Percentiles rank a stretch among this genome's conserved stretches.
phyloP scores from a whole-genome alignment of 1,140 invertebrate genomes.

The Lordiphosa mommai region DNA sequence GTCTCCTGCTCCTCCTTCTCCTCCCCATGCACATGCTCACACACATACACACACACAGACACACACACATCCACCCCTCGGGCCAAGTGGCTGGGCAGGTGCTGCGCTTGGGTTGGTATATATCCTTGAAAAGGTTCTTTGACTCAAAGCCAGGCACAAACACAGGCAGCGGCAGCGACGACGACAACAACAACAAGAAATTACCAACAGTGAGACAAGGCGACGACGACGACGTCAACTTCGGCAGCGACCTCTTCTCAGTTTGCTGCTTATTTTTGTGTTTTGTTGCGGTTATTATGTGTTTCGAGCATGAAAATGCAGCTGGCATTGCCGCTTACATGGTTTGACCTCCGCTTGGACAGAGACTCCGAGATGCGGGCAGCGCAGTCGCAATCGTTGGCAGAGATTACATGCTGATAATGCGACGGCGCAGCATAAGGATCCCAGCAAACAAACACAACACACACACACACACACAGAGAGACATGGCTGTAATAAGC shows the following conservation, averaged over 20 bases:
- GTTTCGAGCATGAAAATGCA: conserved; percentile 60
- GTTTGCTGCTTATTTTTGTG: conserved; percentile 14
- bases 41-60: too few relatives aligned
- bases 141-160: conserved; percentile 40
- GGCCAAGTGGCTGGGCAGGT: conserved; percentile 22
- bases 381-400: conserved; percentile 26
- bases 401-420: conserved; percentile 45
- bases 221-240: conserved; percentile 10
- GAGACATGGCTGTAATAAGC: conserved; percentile 27
- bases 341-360: conserved; percentile 1
- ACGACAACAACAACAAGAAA: conserved; percentile 3
- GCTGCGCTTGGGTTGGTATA: conserved; percentile 37
- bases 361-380: conserved; percentile 1
- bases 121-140: conserved; percentile 69
- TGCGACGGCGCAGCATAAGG: conserved; percentile 39
- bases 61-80: neutral
- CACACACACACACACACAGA: neutral
- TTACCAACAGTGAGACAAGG: neutral
- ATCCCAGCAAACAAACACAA: conserved; percentile 17
- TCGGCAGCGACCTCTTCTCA: conserved; percentile 21
- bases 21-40: too few relatives aligned
- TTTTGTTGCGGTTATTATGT: conserved; percentile 42
- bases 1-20: too few relatives aligned
- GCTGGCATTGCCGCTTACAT: conserved; percentile 46
- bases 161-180: conserved; percentile 20